Base-by-base conservation (phyloP, 2,888 invertebrate genomes). In the Lepidochrysops patricia region DNA sequence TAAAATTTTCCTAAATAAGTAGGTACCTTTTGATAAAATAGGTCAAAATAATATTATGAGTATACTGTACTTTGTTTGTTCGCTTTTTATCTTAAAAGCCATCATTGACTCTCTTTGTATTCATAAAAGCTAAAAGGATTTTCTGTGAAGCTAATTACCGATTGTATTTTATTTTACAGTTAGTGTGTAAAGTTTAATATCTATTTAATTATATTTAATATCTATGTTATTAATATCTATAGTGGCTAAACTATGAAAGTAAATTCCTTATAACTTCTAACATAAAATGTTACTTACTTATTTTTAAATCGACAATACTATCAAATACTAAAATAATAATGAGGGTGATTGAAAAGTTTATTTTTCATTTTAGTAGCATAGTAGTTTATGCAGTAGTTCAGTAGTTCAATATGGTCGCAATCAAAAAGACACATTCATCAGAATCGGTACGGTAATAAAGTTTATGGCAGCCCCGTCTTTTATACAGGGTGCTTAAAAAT, bases 401-500 rank as follows among this genome's bases (percentile, higher is more conserved):
- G 32, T 32, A 32, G 19, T 15, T 15, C 19, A 54, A 54, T 32
- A 54, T 54, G 54, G 7, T 23, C 12, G 54, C 15, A 54, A 61
- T 34, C 34, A 58, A 54, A 61, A 56, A 32, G 43, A 35, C 26
- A 34, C 52, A 61, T 54, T 54, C 52, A 58, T 52, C 32, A 49
- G 57, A 19, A 61, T 49, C 23, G 34, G 34, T 35, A 61, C 56
- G 25, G 34, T 58, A 56, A 61, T 62, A 56, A 61, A 60, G 56
- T 57, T 58, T 54, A 54, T 57, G 32, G 60, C 56, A 25, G 50
- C 50, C 57, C 52, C 23, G 52, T 60, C 60, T 63, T 54, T 64
- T 60, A 64, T 64, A 62, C 35, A 34, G 58, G 59, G 63, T 62
- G 62, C 61, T 66, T 63, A 63, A 63, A 66, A 66, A 66, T 64